These are phyloP conservation scores for Muricea muricata DNA, from an alignment of 92 coral and sea anemone species.

Conservation along the genomic window DNA sequence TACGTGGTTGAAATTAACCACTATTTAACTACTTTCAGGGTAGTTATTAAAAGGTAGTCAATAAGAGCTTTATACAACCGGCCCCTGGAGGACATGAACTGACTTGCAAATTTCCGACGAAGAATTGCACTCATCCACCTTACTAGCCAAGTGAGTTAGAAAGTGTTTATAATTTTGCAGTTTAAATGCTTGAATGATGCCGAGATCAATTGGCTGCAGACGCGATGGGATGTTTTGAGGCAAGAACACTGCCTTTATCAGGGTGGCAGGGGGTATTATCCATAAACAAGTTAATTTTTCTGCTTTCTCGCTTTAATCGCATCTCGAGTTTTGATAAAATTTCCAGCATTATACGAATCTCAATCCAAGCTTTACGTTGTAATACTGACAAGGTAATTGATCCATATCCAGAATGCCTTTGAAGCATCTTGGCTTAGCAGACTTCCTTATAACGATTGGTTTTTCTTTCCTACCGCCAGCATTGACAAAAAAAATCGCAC, in stretches of 20 bases:
- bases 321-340: slow-evolving; percentile 45
- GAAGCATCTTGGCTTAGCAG: no score
- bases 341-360: slow-evolving; percentile 66
- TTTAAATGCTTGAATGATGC: slow-evolving; percentile 57
- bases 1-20: no score
- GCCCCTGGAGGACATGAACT: background rate
- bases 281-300: slow-evolving; percentile 47
- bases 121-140: slow-evolving; percentile 54
- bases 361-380: slow-evolving; percentile 69
- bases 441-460: slow-evolving; percentile 57
- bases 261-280: slow-evolving; percentile 68
- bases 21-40: no score
- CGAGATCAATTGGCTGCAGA: slow-evolving; percentile 67
- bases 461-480: slow-evolving; percentile 60
- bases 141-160: slow-evolving; percentile 46
- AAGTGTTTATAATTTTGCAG: slow-evolving; percentile 57
- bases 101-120: slow-evolving; percentile 37
- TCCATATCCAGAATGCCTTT: slow-evolving; percentile 61
- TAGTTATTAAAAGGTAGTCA: no score
- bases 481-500: slow-evolving; percentile 61
- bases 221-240: slow-evolving; percentile 56
- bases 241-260: slow-evolving; percentile 55
- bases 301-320: slow-evolving; percentile 45
- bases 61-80: no score
- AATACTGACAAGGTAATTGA: slow-evolving; percentile 66